phyloP scores from a whole-genome alignment of 2,888 invertebrate species.

The Drosophila tanythrix region DNA sequence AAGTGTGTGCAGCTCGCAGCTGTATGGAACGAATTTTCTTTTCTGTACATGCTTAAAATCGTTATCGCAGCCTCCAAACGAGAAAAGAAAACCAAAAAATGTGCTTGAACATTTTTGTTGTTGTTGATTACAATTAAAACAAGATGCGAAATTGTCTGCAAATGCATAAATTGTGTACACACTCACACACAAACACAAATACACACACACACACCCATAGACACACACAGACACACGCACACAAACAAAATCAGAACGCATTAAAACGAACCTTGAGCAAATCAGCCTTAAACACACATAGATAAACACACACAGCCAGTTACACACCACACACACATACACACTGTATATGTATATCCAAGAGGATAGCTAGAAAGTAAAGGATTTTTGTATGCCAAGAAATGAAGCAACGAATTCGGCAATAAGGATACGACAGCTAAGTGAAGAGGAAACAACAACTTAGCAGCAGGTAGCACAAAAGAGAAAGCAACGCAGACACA shows the following conservation, averaged over 20 bases:
- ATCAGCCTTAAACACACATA: constrained; percentile 71
- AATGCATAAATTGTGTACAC: constrained; percentile 57
- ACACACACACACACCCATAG: constrained; percentile 17
- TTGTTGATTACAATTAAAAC: constrained; percentile 57
- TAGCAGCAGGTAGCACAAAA: constrained; percentile 17
- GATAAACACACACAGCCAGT: constrained; percentile 42
- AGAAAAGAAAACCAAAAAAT: neutral
- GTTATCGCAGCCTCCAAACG: constrained; percentile 52
- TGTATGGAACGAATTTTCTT: constrained; percentile 40
- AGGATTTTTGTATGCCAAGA: constrained; percentile 65
- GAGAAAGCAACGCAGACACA: constrained; percentile 11
- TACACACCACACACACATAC: constrained; percentile 10
- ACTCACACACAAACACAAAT: constrained; percentile 30
- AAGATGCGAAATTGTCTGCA: constrained; percentile 44
- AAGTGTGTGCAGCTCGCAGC: constrained; percentile 18
- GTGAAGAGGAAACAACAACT: constrained; percentile 54
- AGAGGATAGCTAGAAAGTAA: constrained; percentile 55
- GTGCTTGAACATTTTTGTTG: constrained; percentile 8
- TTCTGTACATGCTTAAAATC: constrained; percentile 53
- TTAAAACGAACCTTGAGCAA: constrained; percentile 75
- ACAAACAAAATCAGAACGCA: constrained; percentile 69
- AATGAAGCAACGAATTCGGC: constrained; percentile 67
- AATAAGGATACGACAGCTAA: constrained; percentile 63
- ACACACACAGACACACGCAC: constrained; percentile 26
- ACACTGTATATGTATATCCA: constrained; percentile 8